Evolutionary conservation across 2,888 invertebrate species (phyloP).

Genomic region (Listrodromus nycthemerus): DNA sequence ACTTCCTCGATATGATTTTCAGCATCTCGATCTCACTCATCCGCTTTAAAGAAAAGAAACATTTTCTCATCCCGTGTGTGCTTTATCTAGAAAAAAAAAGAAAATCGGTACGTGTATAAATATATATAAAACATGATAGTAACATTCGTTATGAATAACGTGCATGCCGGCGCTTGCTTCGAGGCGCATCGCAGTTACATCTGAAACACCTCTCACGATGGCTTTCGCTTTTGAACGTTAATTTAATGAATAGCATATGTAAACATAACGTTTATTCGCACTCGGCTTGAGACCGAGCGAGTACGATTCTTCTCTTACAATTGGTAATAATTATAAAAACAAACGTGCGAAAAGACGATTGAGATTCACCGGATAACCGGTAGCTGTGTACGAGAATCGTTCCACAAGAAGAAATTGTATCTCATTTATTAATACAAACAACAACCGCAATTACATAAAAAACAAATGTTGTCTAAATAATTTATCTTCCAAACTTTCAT

Average conservation of each 20-base stretch:
- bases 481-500: too few species aligned
- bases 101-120: constrained; percentile 7
- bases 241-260: not conserved
- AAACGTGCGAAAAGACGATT: not conserved
- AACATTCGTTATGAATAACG: not conserved
- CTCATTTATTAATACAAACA: too few species aligned
- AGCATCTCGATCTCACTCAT: constrained; percentile 31
- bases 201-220: not conserved
- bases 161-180: constrained; percentile 44
- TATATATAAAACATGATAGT: not conserved
- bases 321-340: not conserved
- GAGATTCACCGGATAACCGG: not conserved
- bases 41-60: not conserved
- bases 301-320: not conserved
- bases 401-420: not conserved
- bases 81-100: constrained; percentile 11
- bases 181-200: constrained; percentile 25
- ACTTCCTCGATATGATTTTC: constrained; percentile 5
- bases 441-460: too few species aligned
- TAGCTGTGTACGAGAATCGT: not conserved
- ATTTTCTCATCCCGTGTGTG: constrained; percentile 8
- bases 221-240: not conserved
- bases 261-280: not conserved
- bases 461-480: too few species aligned
- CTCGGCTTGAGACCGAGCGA: not conserved